phyloP scores from a whole-genome alignment of 2,797 vertebrate species.

The Gila robusta region DNA sequence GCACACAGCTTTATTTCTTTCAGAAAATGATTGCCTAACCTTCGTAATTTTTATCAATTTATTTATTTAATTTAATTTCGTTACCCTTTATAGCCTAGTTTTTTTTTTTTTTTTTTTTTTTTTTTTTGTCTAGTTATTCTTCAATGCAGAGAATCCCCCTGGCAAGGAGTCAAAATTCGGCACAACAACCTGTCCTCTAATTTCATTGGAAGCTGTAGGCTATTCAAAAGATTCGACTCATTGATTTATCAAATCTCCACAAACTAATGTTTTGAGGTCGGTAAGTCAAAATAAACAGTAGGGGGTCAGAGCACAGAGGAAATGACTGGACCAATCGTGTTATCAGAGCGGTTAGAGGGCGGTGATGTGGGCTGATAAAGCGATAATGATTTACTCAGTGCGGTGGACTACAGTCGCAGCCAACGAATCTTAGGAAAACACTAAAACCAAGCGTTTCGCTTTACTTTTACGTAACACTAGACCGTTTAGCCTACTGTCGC shows the following conservation, averaged over 20 bases:
- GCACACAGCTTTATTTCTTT: too few relatives aligned
- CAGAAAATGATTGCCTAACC: neutral
- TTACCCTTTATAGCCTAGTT: neutral
- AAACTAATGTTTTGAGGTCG: neutral
- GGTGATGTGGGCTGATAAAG: neutral
- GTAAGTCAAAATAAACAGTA: neutral
- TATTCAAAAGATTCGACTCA: neutral
- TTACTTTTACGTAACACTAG: neutral
- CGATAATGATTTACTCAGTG: neutral
- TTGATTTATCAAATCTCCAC: neutral
- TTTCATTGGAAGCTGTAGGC: neutral
- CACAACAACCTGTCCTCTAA: neutral
- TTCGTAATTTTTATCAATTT: too few relatives aligned
- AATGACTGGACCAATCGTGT: constrained; percentile 26
- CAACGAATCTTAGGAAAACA: constrained; percentile 1
- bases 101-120: too few relatives aligned
- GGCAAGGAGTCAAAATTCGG: neutral
- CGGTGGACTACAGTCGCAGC: neutral
- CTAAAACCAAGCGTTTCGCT: neutral
- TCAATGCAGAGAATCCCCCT: neutral
- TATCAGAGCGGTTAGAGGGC: neutral
- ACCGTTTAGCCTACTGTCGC: too few relatives aligned
- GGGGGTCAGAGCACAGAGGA: neutral
- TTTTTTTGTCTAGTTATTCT: neutral
- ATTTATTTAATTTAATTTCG: neutral